Evolutionary conservation across 1,140 invertebrate genomes (phyloP), one percentile per base, ranked within the genome.

Genomic region (Drosophila persimilis): DNA sequence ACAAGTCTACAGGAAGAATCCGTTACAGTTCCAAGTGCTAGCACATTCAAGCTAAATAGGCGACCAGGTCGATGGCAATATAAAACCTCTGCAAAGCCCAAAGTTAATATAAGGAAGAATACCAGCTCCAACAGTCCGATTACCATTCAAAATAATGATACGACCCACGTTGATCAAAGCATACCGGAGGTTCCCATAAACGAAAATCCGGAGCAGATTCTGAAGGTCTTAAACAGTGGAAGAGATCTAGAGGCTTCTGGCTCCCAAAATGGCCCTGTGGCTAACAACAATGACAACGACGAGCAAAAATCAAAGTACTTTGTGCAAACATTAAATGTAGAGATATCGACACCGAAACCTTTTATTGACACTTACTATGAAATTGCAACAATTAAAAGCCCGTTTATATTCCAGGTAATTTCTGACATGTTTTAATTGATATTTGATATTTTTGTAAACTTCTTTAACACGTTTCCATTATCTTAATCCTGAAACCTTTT

Each of bases 351-450:
- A 2, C 95, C 96, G 1, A 94, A 95, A 29, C 95, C 96, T 86
- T 96, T 97, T 73, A 94, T 94, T 80, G 95, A 97, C 91, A 93
- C 95, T 48, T 97, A 97, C 70, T 97, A 96, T 86, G 95, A 97
- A 93, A 96, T 97, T 65, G 96, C 96, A 6, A 97, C 97, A 0
- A 96, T 97, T 58, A 97, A 96, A 89, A 97, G 96, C 50, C 96
- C 97, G 0, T 97, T 97, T 83, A 95, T 95, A 22, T 97, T 97
- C 92, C 96, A 97, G 93, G 96, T 97, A 92, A 74, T 13, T 48
- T 6, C 0, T 0, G 7, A 47, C 47, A 31, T 26, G 17, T 29
- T 26, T n/a, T 44, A 20, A 20, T 20, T 2, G 17, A 17, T 17
- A 17, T 17, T 20, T 20, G 20, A 20, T 20, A 20, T 20, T 5